Base-by-base conservation (phyloP, 2,888 invertebrate species). In the Lasiommata megera region DNA sequence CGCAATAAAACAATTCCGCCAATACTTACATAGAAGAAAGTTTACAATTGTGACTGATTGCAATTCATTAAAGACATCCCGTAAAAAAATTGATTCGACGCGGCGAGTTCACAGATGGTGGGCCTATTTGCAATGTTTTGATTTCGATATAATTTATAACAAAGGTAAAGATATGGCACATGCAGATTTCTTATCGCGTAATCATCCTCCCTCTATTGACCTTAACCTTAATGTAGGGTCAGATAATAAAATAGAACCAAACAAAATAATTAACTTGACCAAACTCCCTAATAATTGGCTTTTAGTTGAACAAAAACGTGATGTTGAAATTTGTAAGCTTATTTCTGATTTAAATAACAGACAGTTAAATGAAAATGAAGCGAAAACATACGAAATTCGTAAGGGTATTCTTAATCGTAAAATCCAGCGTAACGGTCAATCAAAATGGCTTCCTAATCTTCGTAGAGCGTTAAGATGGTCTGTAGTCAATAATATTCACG, bases 31-130 rank as follows among this genome's bases (percentile, higher is more conserved):
- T 0, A 69, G 70, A 0, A 48, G 61, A 0, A 3, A 31, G 0
- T 71, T 73, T 34, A 69, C 46, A 52, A 54, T 72, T 6, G 60
- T 72, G 0, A 70, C 69, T 0, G 70, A 73, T 12, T 73, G 73
- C 17, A 73, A 70, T 47, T 52, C 70, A 0, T 51, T 71, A 0
- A 70, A 71, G 56, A 3, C 57, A 0, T 71, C 71, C 0, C 54
- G 68, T 38, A 46, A 23, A 0, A 71, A 72, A 46, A 68, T 67
- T 34, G 71, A 72, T 16, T 36, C 72, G 0, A 17, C 68, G 0
- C 67, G 68, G 0, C 52, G 72, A 5, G 67, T 70, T 0, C 67
- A 69, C 0, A 58, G 69, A 0, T 71, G 69, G 71, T 70, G 69
- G 70, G 54, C 68, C 0, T 70, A 62, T 48, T 29, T 71, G 43